Evolutionary conservation across 1,140 invertebrate species (phyloP), one percentile per base, ranked within the genome.

Genomic region (Diorhabda carinulata): DNA sequence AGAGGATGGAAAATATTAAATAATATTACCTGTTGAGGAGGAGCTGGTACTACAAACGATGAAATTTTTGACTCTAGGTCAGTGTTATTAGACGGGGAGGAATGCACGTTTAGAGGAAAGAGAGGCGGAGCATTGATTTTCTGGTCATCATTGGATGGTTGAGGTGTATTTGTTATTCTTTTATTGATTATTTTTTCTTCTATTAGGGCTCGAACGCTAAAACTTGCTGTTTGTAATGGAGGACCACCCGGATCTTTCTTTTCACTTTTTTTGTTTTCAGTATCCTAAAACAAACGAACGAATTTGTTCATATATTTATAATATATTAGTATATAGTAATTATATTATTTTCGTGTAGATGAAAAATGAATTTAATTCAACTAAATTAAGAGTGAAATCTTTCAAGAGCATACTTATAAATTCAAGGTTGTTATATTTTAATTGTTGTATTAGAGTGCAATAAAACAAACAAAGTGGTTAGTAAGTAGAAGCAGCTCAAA

Each of bases 101-200:
- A 83, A 64, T 84, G 83, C 70, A 85, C 79, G 45, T 82, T 82
- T 43, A 81, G 74, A 41, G 82, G 72, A 66, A 81, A 82, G 40
- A 84, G 79, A 8, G 84, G 81, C 5, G 85, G 81, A 9, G 86
- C 84, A n/a, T 64, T 73, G 41, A 77, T 73, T 66, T 77, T 77
- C 84, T 6, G 84, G 84, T 88, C 83, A 43, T 86, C 84, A 74
- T 86, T 85, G 7, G 82, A 82, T 9, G 84, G 9, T 65, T 83
- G 83, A 76, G 81, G 78, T 73, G 75, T 83, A 77, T 83, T 83
- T 9, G 86, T 87, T 9, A 84, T 89, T 67, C 92, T 83, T 74
- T 93, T 92, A 76, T 92, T 94, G 72, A 94, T 95, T 66, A 95
- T 96, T 80, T 95, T 95, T 79, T 96, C 93, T 82, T 95, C 93